A percentile compares a stretch with the other conserved stretches of the same genome.
These are phyloP conservation scores for Syngnathoides biaculeatus DNA, from an alignment of 2,113 vertebrate species.

Conservation along the genomic window DNA sequence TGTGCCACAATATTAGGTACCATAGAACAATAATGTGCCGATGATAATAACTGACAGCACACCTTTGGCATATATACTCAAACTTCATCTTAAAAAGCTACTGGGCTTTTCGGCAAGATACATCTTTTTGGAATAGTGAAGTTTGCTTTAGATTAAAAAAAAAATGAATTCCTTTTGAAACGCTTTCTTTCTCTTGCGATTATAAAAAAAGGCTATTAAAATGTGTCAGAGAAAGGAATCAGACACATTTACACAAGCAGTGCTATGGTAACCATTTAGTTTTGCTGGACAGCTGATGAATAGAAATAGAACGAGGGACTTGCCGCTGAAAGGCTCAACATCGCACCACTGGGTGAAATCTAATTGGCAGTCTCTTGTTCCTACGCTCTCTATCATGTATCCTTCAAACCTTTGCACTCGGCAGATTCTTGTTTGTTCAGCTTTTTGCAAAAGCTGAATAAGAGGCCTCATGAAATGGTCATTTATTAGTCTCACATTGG, in stretches of 20 bases:
- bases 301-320: constrained; percentile 51
- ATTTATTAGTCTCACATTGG: constrained; percentile 53
- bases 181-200: not conserved
- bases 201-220: constrained; percentile 29
- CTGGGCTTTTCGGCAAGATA: too few species aligned
- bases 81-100: too few species aligned
- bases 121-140: too few species aligned
- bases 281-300: constrained; percentile 69
- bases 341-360: constrained; percentile 64
- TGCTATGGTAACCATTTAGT: constrained; percentile 68
- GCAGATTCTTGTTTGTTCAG: constrained; percentile 33
- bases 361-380: constrained; percentile 57
- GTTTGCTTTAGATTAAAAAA: too few species aligned
- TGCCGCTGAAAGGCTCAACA: constrained; percentile 60
- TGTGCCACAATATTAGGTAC: too few species aligned
- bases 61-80: too few species aligned
- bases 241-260: constrained; percentile 51
- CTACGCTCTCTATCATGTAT: constrained; percentile 37
- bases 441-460: constrained; percentile 60
- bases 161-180: not conserved
- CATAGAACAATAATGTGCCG: too few species aligned
- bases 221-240: constrained; percentile 41
- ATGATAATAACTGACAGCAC: too few species aligned
- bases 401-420: constrained; percentile 25
- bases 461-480: constrained; percentile 60